Evolutionary conservation across 2,113 vertebrate genomes (phyloP).

Genomic region (Elephantulus edwardii): DNA sequence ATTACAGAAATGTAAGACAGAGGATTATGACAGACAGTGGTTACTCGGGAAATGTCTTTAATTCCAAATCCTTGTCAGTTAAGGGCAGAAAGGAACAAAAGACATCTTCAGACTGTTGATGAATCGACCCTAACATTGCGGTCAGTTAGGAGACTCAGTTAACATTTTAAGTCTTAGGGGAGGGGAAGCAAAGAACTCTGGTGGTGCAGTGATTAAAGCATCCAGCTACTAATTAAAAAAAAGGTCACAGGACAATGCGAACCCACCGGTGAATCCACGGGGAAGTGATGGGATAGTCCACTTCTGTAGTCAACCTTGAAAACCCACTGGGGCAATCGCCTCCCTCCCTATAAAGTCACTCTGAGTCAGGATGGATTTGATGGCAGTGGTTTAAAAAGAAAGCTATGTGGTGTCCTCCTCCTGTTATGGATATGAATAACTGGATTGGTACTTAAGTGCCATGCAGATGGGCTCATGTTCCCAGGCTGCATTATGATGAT

Average conservation of each 20-base stretch:
- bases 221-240: too few relatives aligned
- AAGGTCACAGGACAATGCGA: too few relatives aligned
- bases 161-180: not conserved
- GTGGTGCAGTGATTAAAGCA: too few relatives aligned
- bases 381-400: not conserved
- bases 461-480: not conserved
- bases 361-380: too few relatives aligned
- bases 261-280: too few relatives aligned
- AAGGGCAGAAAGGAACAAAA: not conserved
- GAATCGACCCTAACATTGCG: not conserved
- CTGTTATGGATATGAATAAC: not conserved
- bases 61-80: conserved; percentile 2
- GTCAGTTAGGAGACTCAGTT: not conserved
- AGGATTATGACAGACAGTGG: not conserved
- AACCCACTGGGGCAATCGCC: too few relatives aligned
- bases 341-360: too few relatives aligned
- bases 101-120: not conserved
- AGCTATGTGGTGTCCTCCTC: not conserved
- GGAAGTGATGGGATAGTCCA: too few relatives aligned
- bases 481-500: not conserved
- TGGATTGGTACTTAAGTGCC: not conserved
- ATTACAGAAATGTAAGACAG: not conserved
- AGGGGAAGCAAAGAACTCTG: too few relatives aligned
- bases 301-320: too few relatives aligned
- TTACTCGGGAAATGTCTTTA: not conserved